Percentiles rank a stretch among this genome's conserved stretches.
These are phyloP conservation scores for Australoheros facetus DNA, from an alignment of 2,797 vertebrate species.

Conservation along the genomic window DNA sequence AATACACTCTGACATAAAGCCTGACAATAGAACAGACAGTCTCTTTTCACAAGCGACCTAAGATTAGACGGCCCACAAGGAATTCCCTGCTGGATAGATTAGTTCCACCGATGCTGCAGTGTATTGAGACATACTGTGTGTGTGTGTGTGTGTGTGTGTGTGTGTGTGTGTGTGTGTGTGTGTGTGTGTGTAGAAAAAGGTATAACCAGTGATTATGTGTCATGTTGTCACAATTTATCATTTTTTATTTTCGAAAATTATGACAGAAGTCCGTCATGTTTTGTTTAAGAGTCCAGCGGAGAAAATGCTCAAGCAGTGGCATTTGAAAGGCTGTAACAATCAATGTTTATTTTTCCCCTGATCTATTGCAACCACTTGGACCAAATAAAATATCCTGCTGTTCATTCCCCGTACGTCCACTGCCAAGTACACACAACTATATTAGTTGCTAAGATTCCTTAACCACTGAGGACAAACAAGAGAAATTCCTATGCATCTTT, in stretches of 20 bases:
- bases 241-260: background rate
- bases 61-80: constrained; percentile 63
- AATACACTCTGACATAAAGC: constrained; percentile 64
- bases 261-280: background rate
- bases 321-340: background rate
- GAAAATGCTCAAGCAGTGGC: background rate
- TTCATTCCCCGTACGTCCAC: background rate
- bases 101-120: constrained; percentile 49
- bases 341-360: background rate
- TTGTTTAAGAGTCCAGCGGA: background rate
- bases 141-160: background rate
- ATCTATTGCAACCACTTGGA: background rate
- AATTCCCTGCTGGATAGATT: constrained; percentile 64
- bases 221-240: background rate
- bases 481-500: background rate
- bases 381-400: background rate
- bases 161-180: background rate
- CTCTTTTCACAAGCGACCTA: constrained; percentile 54
- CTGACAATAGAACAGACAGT: constrained; percentile 69
- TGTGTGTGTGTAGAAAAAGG: background rate
- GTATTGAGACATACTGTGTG: background rate
- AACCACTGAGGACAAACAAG: background rate
- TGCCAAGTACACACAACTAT: background rate
- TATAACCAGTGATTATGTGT: background rate
- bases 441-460: background rate